Evolutionary conservation across 2,113 vertebrate species (phyloP), one percentile per base, ranked within the genome.

Genomic region (Baryphthengus martii): DNA sequence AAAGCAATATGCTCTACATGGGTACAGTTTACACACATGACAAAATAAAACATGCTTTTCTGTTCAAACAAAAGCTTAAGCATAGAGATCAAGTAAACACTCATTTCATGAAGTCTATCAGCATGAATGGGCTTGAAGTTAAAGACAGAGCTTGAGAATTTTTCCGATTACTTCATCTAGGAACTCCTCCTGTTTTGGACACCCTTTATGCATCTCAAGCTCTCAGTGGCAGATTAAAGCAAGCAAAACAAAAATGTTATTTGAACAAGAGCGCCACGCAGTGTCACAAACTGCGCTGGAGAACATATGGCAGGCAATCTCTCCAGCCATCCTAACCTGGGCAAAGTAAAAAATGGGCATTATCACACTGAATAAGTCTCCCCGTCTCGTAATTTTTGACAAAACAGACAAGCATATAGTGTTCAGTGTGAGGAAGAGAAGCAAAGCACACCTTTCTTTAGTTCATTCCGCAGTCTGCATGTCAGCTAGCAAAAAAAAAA

Each of bases 261-360:
- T 76, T 80, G 91, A 42, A 17, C 95, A 95, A 91, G 66, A 88
- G 95, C 91, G 84, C 95, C 96, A 70, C 91, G 0, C 1, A 93
- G 94, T 19, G 95, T 89, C 40, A 25, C 25, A 49, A 23, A 21
- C 10, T 1, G 2, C 1, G 16, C 52, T 2, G 10, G 25, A 29
- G 81, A 61, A 14, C 33, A 65, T n/a, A 19, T 28, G 19, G n/a
- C 39, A 37, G 33, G 14, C 18, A 13, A 35, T 1, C 16, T 16
- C 6, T 13, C 40, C 0, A 26, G 15, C 39, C 18, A 14, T 17
- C 29, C 29, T n/a, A 29, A 45, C 4, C 10, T 0, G 6, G 4
- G 5, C 14, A 15, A 44, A 53, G 23, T 8, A 31, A 68, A 63
- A 33, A 10, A 8, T 0, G 10, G 16, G 3, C 35, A 7, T 19